phyloP scores from a whole-genome alignment of 2,888 invertebrate genomes.

The Himalopsyche tibetana region DNA sequence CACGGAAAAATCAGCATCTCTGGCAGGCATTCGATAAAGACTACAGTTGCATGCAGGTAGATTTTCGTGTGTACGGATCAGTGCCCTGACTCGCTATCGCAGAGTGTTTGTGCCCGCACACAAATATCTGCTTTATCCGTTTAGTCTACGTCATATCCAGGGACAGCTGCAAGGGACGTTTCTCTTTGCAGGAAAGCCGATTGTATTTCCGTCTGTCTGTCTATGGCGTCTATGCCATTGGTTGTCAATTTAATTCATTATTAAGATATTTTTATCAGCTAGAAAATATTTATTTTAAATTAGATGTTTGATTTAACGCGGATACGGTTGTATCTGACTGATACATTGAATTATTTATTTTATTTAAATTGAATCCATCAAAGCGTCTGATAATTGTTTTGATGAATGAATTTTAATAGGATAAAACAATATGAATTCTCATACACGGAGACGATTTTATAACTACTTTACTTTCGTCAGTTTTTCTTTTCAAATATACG shows the following conservation, averaged over 20 bases:
- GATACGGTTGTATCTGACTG: too few species aligned
- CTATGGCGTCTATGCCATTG: background rate
- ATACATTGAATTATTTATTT: too few species aligned
- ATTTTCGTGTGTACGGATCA: background rate
- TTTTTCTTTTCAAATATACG: too few species aligned
- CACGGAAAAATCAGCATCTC: background rate
- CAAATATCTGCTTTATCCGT: slow-evolving; percentile 57
- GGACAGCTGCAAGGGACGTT: slow-evolving; percentile 51
- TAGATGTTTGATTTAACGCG: too few species aligned
- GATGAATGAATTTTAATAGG: too few species aligned
- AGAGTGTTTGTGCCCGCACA: slow-evolving; percentile 49
- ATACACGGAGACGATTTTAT: too few species aligned
- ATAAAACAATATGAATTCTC: too few species aligned
- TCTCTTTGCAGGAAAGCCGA: slow-evolving; percentile 51
- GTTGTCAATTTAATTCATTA: background rate
- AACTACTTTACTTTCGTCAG: too few species aligned
- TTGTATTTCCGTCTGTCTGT: slow-evolving; percentile 49
- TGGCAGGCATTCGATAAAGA: background rate
- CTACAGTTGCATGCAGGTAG: slow-evolving; percentile 38
- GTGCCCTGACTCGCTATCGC: background rate
- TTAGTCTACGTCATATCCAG: slow-evolving; percentile 56
- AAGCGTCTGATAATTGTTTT: too few species aligned
- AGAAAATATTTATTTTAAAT: too few species aligned
- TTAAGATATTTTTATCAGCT: too few species aligned
- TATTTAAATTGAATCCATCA: too few species aligned